These are phyloP conservation scores for Microctonus aethiopoides DNA, from an alignment of 2,888 invertebrate species.

Conservation along the genomic window DNA sequence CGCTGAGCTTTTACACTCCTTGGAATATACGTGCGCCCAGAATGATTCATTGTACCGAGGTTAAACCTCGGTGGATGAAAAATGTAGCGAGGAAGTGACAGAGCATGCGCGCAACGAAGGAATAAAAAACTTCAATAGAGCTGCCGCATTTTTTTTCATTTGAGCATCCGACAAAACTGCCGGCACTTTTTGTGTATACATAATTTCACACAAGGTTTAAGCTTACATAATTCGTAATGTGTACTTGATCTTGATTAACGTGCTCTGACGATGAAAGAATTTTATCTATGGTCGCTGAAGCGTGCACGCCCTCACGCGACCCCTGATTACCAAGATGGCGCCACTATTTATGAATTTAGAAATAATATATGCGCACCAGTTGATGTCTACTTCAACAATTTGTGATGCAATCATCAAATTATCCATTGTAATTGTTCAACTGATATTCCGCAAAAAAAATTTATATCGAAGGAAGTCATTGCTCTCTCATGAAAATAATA, in stretches of 20 bases:
- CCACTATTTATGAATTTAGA: background rate
- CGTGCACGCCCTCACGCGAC: background rate
- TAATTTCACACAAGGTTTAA: constrained; percentile 5
- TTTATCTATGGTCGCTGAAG: background rate
- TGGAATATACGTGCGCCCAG: background rate
- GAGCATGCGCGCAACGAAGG: constrained; percentile 1
- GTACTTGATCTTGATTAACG: background rate
- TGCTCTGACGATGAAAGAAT: background rate
- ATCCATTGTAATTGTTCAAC: background rate
- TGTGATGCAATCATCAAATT: background rate
- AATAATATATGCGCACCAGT: background rate
- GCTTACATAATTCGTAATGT: background rate
- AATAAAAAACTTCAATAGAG: background rate
- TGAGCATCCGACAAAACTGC: background rate
- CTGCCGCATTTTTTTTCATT: background rate
- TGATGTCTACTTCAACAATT: background rate
- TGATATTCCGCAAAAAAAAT: background rate
- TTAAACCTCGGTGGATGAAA: background rate
- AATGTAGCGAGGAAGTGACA: constrained; percentile 2
- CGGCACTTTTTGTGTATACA: background rate
- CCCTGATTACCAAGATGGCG: background rate
- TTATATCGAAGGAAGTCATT: background rate
- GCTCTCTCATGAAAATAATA: background rate
- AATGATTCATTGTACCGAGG: background rate
- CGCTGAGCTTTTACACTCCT: constrained; percentile 38